A percentile compares a stretch with the other conserved stretches of the same genome.
Conservation (phyloP, 2,888 invertebrate species). For the Dugesia japonica region DNA sequence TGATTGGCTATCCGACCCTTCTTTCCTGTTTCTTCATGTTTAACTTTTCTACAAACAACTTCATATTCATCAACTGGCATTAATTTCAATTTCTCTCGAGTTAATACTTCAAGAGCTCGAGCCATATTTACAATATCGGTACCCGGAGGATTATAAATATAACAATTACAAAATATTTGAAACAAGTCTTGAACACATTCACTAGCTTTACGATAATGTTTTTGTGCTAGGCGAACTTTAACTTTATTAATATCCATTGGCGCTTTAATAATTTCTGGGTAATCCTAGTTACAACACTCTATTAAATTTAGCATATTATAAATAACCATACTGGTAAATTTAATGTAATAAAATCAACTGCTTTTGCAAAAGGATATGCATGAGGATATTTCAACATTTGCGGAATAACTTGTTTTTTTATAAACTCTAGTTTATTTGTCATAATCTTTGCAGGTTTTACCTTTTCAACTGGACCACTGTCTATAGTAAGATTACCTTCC, state of each 20-base stretch:
- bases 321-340: neutral
- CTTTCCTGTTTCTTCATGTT: too few species aligned
- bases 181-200: constrained; percentile 21
- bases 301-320: neutral
- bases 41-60: neutral
- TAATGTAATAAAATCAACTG: neutral
- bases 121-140: constrained; percentile 23
- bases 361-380: constrained; percentile 7
- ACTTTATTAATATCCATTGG: constrained; percentile 21
- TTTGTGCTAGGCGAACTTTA: neutral
- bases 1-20: neutral
- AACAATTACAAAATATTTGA: constrained; percentile 22
- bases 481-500: neutral
- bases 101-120: neutral
- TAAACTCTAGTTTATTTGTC: constrained; percentile 16
- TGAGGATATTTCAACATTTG: neutral
- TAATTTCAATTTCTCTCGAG: neutral
- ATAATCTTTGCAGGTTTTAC: neutral
- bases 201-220: neutral
- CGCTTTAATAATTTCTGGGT: neutral
- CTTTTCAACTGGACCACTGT: neutral
- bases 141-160: constrained; percentile 24
- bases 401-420: constrained; percentile 21
- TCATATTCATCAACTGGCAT: constrained; percentile 12
- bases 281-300: neutral